Evolutionary conservation across 1,140 invertebrate genomes (phyloP).

Genomic region (Tribolium madens): DNA sequence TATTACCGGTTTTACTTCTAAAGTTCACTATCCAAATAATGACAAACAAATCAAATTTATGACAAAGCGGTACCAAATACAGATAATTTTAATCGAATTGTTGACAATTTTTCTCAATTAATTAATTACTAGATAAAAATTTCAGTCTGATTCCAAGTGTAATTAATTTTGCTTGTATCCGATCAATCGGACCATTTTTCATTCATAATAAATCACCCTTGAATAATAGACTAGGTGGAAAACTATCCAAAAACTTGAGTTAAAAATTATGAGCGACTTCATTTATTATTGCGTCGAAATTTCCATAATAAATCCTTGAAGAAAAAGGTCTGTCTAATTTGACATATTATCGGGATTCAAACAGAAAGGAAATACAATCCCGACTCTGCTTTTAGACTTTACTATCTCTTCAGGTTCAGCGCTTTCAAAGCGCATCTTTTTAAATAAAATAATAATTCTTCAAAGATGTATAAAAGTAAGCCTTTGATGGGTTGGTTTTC

Average conservation of each 20-base stretch:
- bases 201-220: neutral
- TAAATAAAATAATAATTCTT: constrained; percentile 29
- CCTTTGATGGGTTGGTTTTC: neutral
- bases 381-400: neutral
- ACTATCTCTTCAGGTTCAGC: constrained; percentile 20
- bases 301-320: neutral
- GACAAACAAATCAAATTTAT: neutral
- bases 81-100: neutral
- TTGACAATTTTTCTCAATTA: neutral
- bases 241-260: neutral
- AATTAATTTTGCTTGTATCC: neutral
- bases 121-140: neutral
- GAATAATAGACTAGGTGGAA: neutral
- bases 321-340: neutral
- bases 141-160: neutral
- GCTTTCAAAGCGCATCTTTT: neutral
- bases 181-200: neutral
- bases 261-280: neutral
- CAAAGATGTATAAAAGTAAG: neutral
- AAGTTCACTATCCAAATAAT: neutral
- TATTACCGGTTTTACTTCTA: neutral
- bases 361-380: neutral
- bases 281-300: neutral
- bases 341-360: neutral
- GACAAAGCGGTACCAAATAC: no score